A percentile compares a stretch with the other conserved stretches of the same genome.
Evolutionary conservation across 2,888 invertebrate species (phyloP).

Genomic region (Yponomeuta cagnagella): DNA sequence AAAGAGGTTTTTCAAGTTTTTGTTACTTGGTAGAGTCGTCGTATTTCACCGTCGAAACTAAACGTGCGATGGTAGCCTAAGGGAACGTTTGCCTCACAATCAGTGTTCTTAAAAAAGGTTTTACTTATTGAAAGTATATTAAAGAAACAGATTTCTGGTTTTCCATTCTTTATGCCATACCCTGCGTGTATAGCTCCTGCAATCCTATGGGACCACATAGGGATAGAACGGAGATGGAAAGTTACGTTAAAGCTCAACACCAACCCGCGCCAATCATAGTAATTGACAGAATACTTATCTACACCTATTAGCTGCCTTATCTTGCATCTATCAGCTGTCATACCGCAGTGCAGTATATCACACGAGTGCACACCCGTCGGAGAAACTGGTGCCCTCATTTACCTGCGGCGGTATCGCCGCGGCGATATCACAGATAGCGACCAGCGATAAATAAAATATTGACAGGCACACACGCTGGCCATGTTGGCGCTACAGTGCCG

Average conservation of each 20-base stretch:
- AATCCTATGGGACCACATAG: no score
- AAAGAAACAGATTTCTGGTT: no score
- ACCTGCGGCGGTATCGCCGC: slow-evolving; percentile 50
- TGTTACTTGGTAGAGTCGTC: no score
- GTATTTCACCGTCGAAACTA: no score
- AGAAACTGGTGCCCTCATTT: slow-evolving; percentile 48
- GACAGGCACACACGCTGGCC: slow-evolving; percentile 45
- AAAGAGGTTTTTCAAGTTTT: no score
- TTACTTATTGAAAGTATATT: no score
- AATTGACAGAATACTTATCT: background rate
- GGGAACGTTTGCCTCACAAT: no score
- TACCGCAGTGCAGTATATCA: slow-evolving; percentile 1
- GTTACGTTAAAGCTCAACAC: background rate
- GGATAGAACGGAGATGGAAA: no score
- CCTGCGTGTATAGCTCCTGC: no score
- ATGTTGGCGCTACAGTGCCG: slow-evolving; percentile 12
- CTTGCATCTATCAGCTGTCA: slow-evolving; percentile 1
- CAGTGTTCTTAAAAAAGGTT: no score
- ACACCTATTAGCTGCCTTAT: background rate
- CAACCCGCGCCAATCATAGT: background rate
- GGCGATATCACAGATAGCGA: slow-evolving; percentile 57
- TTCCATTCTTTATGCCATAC: no score
- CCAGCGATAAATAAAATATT: slow-evolving; percentile 67
- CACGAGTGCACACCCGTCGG: background rate
- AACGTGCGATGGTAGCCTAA: no score